Conservation (phyloP, 2,113 vertebrate genomes). For the Aptenodytes patagonicus region DNA sequence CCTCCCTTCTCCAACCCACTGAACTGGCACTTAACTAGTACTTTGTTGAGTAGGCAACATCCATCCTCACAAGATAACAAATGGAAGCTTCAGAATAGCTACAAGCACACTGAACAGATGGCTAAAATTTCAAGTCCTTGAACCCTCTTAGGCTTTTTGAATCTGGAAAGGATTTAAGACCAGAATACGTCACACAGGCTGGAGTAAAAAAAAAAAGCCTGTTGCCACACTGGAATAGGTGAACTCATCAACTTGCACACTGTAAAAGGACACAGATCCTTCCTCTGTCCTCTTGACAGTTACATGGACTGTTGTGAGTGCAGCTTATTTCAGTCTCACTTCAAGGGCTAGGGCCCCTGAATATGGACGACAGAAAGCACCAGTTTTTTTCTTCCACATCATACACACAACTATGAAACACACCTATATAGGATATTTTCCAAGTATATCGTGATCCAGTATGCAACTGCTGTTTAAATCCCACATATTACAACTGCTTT, state of each 20-base stretch:
- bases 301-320: fast-evolving
- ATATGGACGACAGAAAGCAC: not conserved
- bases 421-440: not conserved
- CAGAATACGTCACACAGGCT: not conserved
- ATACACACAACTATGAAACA: not conserved
- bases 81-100: not conserved
- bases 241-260: not conserved
- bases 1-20: not conserved
- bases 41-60: not conserved
- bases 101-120: not conserved
- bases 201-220: not conserved
- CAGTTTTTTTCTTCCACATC: not conserved
- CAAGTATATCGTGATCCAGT: not conserved
- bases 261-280: not conserved
- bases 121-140: not conserved
- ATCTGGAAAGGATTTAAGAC: not conserved
- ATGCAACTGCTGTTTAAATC: not conserved
- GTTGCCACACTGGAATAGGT: not conserved
- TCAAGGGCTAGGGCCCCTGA: not conserved
- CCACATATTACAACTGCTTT: not conserved
- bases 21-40: not conserved
- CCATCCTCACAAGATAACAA: not conserved
- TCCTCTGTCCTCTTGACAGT: not conserved
- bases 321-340: not conserved
- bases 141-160: not conserved